phyloP scores from a whole-genome alignment of 2,888 invertebrate genomes.

The Ormyrus nitidulus region DNA sequence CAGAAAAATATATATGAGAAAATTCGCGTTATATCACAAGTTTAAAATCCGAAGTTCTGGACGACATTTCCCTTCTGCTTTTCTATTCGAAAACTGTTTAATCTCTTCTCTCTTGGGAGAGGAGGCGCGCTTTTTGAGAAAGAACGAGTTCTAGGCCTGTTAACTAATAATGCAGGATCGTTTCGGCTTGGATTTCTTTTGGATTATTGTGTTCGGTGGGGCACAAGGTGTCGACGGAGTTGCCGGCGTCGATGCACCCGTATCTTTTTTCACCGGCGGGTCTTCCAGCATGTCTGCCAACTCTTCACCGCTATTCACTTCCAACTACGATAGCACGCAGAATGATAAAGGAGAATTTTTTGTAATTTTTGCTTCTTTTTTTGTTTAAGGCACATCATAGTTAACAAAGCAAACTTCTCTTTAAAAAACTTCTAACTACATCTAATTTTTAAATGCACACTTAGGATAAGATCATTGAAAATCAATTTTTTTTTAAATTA shows the following conservation, averaged over 20 bases:
- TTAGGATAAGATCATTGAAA: constrained; percentile 42
- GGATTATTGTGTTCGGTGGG: constrained; percentile 62
- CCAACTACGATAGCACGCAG: constrained; percentile 65
- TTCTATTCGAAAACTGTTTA: constrained; percentile 29
- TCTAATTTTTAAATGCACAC: constrained; percentile 33
- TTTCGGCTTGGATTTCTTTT: constrained; percentile 73
- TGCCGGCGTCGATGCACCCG: constrained; percentile 70
- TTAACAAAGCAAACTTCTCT: constrained; percentile 25
- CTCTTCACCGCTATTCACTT: constrained; percentile 73
- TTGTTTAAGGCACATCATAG: constrained; percentile 1
- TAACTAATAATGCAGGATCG: constrained; percentile 73
- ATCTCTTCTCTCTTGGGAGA: constrained; percentile 42
- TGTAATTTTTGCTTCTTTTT: constrained; percentile 34
- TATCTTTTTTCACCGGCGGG: constrained; percentile 71
- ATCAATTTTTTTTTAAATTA: constrained; percentile 28
- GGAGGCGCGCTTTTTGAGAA: constrained; percentile 21
- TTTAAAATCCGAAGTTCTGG: constrained; percentile 50
- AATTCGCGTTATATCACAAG: constrained; percentile 54
- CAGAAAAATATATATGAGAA: constrained; percentile 62
- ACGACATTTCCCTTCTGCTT: constrained; percentile 39
- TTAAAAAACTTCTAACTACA: constrained; percentile 30
- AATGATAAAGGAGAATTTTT: constrained; percentile 48
- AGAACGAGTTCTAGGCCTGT: constrained; percentile 60
- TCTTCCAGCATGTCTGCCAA: constrained; percentile 74
- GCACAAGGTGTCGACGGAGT: constrained; percentile 72